Evolutionary conservation across 2,797 vertebrate species (phyloP), one percentile per base, ranked within the genome.

Genomic region (Enteromius radiatus): DNA sequence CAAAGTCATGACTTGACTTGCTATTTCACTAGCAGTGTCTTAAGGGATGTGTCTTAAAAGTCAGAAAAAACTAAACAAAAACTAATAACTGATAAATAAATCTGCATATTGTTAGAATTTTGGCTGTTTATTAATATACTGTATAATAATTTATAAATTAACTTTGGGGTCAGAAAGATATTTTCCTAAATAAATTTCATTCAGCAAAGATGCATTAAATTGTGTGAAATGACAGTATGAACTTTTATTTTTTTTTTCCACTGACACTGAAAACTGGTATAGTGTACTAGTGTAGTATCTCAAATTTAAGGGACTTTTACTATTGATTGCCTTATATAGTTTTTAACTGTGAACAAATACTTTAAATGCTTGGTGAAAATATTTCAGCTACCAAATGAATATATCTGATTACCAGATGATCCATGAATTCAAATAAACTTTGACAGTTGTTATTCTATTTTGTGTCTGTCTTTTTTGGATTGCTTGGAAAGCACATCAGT

Each of bases 361-460:
- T 61, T 59, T 19, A 49, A 52, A 36, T 23, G 52, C 28, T 36
- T 49, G 12, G 19, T 64, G 47, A 49, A 78, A 49, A 78, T 38
- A 49, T 59, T 59, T 54, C 26, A 61, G 38, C 26, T 33, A 33
- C 11, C 14, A 45, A 43, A 70, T 68, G 33, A 68, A 31, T 59
- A 28, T 69, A 38, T 26, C 36, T 1, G 6, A 73, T 47, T 47
- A 61, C 19, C 31, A 31, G 2, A 10, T 15, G 19, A 80, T 59
- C 56, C 49, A 59, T 31, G 12, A 52, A 52, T 67, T 67, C 26
- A 71, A 45, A 71, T 63, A 33, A 33, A 80, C 67, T 64, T 10
- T 10, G 56, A 15, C 31, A 14, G 54, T 26, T 63, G 54, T 73
- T 73, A 63, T 71, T 80, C 54, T 61, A 33, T 80, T 71, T 28